Conservation (phyloP, 2,888 invertebrate genomes). For the Lasioglossum pauxillum region DNA sequence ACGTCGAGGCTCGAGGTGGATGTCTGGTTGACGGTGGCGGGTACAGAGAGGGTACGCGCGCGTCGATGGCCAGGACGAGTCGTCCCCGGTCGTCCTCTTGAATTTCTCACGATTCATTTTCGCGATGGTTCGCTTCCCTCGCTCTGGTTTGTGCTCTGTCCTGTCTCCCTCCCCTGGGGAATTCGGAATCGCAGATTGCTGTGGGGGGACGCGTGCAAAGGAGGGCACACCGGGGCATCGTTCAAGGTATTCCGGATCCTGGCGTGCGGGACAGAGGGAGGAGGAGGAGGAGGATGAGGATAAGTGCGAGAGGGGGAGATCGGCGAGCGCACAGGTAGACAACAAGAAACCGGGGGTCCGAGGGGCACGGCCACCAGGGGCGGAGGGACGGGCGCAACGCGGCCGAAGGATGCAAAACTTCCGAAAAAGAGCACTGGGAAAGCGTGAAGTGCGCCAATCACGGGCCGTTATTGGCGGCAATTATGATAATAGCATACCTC, state of each 20-base stretch:
- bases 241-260: slow-evolving; percentile 34
- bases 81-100: slow-evolving; percentile 40
- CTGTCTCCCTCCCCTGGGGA: slow-evolving; percentile 43
- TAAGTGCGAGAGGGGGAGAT: background rate
- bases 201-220: slow-evolving; percentile 50
- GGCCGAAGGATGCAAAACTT: slow-evolving; percentile 77
- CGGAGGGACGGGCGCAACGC: slow-evolving; percentile 49
- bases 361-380: slow-evolving; percentile 1
- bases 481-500: slow-evolving; percentile 83
- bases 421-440: slow-evolving; percentile 80
- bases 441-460: slow-evolving; percentile 83
- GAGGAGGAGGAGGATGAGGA: slow-evolving; percentile 1
- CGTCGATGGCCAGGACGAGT: slow-evolving; percentile 32
- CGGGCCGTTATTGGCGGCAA: slow-evolving; percentile 82
- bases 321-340: slow-evolving; percentile 37
- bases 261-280: slow-evolving; percentile 5
- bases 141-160: background rate
- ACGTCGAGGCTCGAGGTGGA: slow-evolving; percentile 4
- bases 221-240: slow-evolving; percentile 12
- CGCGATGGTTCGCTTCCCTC: slow-evolving; percentile 31
- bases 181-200: slow-evolving; percentile 50
- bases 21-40: background rate
- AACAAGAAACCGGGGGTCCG: slow-evolving; percentile 19
- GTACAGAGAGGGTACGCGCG: slow-evolving; percentile 1
- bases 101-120: slow-evolving; percentile 64